Evolutionary conservation across 1,140 invertebrate species (phyloP), one percentile per base, ranked within the genome.

Genomic region (Cydia strobilella): DNA sequence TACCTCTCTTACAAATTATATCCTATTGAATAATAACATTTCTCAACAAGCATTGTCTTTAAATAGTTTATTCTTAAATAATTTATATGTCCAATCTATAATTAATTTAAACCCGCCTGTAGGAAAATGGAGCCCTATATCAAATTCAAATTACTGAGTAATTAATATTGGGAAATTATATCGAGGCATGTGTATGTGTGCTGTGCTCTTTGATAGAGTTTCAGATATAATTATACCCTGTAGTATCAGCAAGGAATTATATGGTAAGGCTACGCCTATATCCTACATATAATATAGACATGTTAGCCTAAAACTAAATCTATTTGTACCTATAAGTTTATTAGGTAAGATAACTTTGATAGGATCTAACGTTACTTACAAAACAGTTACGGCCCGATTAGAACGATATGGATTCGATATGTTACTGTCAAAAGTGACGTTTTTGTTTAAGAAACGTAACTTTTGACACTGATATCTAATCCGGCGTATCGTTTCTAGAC

Each of bases 151-250:
- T 59, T 59, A 23, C 54, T 12, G 0, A 20, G 20, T 59, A 23
- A 59, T 59, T 59, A 59, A 59, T 59, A 59, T 59, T 59, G 54
- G 20, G 1, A 23, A 59, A 59, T 59, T 59, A 59, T n/a, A n/a
- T 20, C 20, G 54, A 18, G 54, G 20, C 54, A 23, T 23, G 20
- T 18, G n/a, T n/a, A n/a, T n/a, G n/a, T n/a, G n/a, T n/a, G n/a
- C n/a, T n/a, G 51, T 23, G 54, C 54, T 23, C 54, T 59, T 59
- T 59, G 54, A 23, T 59, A 59, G 6, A 59, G 20, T 59, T 59
- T 59, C 54, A 1, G 54, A 59, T 23, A 54, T 48, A 54, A 54
- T 54, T 54, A 54, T 18, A 10, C 6, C 10, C 7, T 20, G 18
- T 59, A 59, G 20, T 59, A 59, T 23, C 54, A 23, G 0, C 54